Percentiles rank a stretch among this genome's conserved stretches.
Conservation (phyloP, 2,113 vertebrate species). For the Lophochroa leadbeateri region DNA sequence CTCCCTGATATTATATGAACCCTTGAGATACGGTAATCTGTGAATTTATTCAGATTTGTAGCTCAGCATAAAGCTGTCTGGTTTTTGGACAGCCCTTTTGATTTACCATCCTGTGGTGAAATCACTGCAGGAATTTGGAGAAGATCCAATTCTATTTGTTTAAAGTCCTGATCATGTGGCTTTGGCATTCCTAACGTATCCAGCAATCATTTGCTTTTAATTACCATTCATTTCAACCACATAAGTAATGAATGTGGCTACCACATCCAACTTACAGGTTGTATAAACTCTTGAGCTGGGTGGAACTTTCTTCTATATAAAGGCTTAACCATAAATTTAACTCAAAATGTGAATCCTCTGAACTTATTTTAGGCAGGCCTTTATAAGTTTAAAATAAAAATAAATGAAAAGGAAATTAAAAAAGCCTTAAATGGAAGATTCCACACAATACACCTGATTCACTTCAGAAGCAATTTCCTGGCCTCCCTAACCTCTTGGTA, state of each 20-base stretch:
- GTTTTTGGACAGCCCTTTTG: constrained; percentile 56
- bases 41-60: constrained; percentile 37
- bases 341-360: constrained; percentile 44
- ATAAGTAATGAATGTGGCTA: constrained; percentile 60
- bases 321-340: constrained; percentile 27
- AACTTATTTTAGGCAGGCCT: constrained; percentile 58
- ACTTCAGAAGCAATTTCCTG: constrained; percentile 69
- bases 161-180: constrained; percentile 62
- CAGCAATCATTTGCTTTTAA: constrained; percentile 74
- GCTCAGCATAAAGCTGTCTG: constrained; percentile 48
- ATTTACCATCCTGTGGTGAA: constrained; percentile 66
- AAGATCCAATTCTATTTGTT: constrained; percentile 66
- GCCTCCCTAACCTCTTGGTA: constrained; percentile 47
- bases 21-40: neutral
- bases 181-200: constrained; percentile 62
- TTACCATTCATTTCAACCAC: constrained; percentile 71
- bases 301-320: constrained; percentile 21
- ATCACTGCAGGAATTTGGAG: constrained; percentile 60
- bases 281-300: constrained; percentile 36
- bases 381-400: constrained; percentile 49
- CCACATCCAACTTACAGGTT: constrained; percentile 5
- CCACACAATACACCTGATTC: constrained; percentile 72
- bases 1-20: neutral
- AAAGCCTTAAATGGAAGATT: constrained; percentile 61
- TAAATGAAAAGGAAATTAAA: constrained; percentile 66